phyloP scores from a whole-genome alignment of 53 echinoderm and acorn worm species.

The Hippasteria phrygiana region DNA sequence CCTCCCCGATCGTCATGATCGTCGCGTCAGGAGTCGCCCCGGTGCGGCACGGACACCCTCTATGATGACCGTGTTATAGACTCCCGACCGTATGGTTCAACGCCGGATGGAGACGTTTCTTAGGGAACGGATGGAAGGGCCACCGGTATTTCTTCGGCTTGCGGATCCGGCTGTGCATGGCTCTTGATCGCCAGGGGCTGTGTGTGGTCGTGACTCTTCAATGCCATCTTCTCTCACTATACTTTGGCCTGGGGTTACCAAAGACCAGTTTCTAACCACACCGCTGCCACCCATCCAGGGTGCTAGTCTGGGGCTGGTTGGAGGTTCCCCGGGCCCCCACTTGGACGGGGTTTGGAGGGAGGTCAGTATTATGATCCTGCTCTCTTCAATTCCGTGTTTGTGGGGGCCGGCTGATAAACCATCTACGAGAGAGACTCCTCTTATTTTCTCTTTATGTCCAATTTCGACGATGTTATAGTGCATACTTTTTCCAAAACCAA shows the following conservation, averaged over 20 bases:
- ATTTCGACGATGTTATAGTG: too few species aligned
- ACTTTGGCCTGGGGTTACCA: constrained; percentile 55
- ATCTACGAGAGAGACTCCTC: neutral
- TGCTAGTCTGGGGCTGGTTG: constrained; percentile 54
- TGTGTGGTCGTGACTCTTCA: neutral
- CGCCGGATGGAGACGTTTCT: constrained; percentile 15
- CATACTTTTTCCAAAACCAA: neutral
- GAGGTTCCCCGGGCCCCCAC: constrained; percentile 53
- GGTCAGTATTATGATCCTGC: constrained; percentile 23
- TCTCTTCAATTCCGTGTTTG: constrained; percentile 66
- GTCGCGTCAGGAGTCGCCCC: constrained; percentile 21
- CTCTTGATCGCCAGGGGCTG: neutral
- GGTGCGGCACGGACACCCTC: constrained; percentile 50
- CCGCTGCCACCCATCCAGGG: constrained; percentile 50
- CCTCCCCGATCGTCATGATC: too few species aligned
- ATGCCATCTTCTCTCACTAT: constrained; percentile 9
- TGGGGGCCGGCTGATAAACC: constrained; percentile 59
- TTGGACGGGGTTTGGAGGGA: constrained; percentile 58
- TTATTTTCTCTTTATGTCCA: too few species aligned
- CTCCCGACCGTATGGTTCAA: constrained; percentile 48
- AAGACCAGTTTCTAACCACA: constrained; percentile 51
- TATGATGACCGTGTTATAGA: constrained; percentile 5
- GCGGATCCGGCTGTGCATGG: neutral
- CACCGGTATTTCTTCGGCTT: constrained; percentile 3
- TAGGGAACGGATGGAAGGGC: constrained; percentile 4